Percentiles rank a stretch among this genome's conserved stretches.
Conservation (phyloP, 2,888 invertebrate genomes). For the Drosophila setosimentum region DNA sequence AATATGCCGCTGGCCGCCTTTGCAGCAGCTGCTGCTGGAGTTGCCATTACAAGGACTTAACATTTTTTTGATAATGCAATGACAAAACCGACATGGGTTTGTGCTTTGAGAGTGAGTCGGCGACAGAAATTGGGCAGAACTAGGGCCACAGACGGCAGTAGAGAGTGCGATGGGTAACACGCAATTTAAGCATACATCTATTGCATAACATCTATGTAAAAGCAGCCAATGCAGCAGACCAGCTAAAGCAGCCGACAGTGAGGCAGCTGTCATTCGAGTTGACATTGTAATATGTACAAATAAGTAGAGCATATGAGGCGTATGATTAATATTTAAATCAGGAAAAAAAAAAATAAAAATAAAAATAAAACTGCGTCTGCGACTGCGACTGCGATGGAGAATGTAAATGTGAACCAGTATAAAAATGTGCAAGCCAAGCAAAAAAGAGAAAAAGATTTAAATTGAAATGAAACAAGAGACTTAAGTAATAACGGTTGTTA, state of each 20-base stretch:
- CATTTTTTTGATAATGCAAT: slow-evolving; percentile 70
- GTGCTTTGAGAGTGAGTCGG: slow-evolving; percentile 25
- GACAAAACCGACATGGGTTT: slow-evolving; percentile 65
- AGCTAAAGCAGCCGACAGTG: slow-evolving; percentile 6
- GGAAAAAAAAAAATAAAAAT: slow-evolving; percentile 27
- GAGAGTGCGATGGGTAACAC: neutral
- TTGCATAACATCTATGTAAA: slow-evolving; percentile 53
- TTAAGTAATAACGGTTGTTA: slow-evolving; percentile 73
- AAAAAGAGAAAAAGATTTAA: slow-evolving; percentile 49
- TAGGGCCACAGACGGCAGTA: neutral
- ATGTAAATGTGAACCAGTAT: slow-evolving; percentile 26
- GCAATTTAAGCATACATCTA: slow-evolving; percentile 48
- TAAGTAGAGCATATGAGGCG: slow-evolving; percentile 71
- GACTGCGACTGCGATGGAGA: slow-evolving; percentile 15
- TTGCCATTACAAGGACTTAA: slow-evolving; percentile 63
- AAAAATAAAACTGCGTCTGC: neutral
- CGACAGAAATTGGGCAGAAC: neutral
- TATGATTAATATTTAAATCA: slow-evolving; percentile 70
- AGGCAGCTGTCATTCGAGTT: slow-evolving; percentile 55
- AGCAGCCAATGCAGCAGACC: slow-evolving; percentile 29
- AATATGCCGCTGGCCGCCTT: slow-evolving; percentile 37
- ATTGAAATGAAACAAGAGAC: slow-evolving; percentile 72
- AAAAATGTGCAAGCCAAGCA: slow-evolving; percentile 11
- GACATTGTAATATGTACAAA: slow-evolving; percentile 69
- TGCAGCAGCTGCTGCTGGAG: slow-evolving; percentile 25